Percentiles rank a stretch among this genome's conserved stretches.
phyloP scores from a whole-genome alignment of 2,113 vertebrate genomes.

The Colossoma macropomum region DNA sequence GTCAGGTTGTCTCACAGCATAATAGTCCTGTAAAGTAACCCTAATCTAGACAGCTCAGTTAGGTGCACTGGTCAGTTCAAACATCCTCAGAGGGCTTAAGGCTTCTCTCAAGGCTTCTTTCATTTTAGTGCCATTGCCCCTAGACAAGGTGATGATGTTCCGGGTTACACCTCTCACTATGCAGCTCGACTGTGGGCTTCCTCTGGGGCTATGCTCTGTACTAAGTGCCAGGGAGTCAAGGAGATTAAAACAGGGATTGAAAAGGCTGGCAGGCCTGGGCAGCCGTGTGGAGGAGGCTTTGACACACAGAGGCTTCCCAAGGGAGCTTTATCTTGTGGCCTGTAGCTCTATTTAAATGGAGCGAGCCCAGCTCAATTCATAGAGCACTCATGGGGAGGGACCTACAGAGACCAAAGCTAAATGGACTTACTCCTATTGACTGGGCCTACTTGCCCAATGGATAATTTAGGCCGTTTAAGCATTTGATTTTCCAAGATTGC shows the following conservation, averaged over 20 bases:
- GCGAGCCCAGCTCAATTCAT: constrained; percentile 40
- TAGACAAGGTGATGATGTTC: constrained; percentile 75
- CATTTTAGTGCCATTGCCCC: constrained; percentile 67
- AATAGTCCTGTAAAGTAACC: not conserved
- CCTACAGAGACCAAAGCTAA: constrained; percentile 31
- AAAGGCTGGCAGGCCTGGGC: constrained; percentile 46
- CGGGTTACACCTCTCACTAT: constrained; percentile 68
- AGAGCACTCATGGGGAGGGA: constrained; percentile 30
- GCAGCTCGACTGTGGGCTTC: constrained; percentile 44
- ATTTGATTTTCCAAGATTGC: constrained; percentile 24
- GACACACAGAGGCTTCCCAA: constrained; percentile 42
- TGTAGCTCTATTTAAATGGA: constrained; percentile 50
- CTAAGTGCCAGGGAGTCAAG: constrained; percentile 58
- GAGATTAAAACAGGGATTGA: constrained; percentile 52
- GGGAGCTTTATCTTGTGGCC: constrained; percentile 45
- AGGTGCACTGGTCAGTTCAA: constrained; percentile 47
- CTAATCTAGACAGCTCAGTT: constrained; percentile 11
- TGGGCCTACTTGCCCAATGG: constrained; percentile 32
- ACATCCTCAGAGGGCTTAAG: constrained; percentile 64
- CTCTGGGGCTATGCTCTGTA: constrained; percentile 57
- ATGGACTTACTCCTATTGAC: constrained; percentile 27
- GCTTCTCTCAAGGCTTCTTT: constrained; percentile 62
- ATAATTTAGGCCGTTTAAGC: constrained; percentile 38
- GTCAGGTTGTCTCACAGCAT: constrained; percentile 2
- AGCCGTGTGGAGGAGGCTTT: constrained; percentile 32